Conservation (phyloP, 2,888 invertebrate species). For the Stenoptilia bipunctidactyla region DNA sequence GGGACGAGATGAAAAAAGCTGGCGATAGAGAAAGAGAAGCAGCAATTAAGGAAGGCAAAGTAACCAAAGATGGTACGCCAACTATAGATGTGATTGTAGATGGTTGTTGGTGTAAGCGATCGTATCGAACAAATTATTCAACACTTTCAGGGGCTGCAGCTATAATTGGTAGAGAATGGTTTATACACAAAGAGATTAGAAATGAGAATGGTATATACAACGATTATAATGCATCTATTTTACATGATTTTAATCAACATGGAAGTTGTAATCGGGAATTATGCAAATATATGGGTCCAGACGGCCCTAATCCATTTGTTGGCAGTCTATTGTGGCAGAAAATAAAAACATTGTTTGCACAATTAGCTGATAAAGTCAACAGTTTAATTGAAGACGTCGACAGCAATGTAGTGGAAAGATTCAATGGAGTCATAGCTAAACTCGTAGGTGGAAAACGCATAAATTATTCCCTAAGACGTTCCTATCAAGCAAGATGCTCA, state of each 20-base stretch:
- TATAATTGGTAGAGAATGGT: too few species aligned
- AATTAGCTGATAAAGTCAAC: constrained; percentile 7
- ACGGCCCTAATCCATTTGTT: constrained; percentile 11
- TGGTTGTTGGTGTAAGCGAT: too few species aligned
- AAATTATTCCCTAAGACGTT: constrained; percentile 6
- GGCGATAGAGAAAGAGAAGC: constrained; percentile 1
- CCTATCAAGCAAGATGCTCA: constrained; percentile 7
- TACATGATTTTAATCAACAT: constrained; percentile 7
- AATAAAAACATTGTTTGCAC: constrained; percentile 7
- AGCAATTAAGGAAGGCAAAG: not conserved
- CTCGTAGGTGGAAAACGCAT: not conserved
- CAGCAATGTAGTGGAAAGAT: constrained; percentile 11
- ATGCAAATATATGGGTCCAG: constrained; percentile 9
- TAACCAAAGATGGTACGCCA: not conserved
- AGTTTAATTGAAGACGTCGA: constrained; percentile 13
- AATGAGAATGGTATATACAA: not conserved
- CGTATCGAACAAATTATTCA: too few species aligned
- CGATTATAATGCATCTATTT: constrained; percentile 1
- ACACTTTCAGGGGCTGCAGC: too few species aligned
- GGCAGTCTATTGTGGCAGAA: constrained; percentile 2
- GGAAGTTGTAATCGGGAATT: constrained; percentile 8
- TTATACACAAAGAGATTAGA: not conserved
- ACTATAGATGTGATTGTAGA: not conserved
- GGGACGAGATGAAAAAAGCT: not conserved
- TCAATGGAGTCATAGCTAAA: constrained; percentile 10